These are phyloP conservation scores for Sarcoramphus papa DNA, from an alignment of 2,797 vertebrate species.

Conservation along the genomic window DNA sequence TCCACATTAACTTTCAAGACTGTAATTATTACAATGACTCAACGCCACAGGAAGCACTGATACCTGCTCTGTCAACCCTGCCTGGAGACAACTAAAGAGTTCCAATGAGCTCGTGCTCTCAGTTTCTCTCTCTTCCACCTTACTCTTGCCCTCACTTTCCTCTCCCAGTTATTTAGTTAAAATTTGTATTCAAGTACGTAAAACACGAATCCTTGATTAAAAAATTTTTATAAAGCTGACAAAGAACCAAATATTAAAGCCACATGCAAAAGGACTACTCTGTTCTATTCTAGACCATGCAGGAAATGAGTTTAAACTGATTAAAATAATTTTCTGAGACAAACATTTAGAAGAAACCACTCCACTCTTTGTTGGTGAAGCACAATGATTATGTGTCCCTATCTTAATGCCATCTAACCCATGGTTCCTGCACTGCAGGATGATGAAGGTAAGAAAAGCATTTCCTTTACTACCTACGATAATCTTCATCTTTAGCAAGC, in stretches of 20 bases:
- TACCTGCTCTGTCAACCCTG: not conserved
- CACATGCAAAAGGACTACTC: not conserved
- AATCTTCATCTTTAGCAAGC: not conserved
- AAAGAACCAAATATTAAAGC: not conserved
- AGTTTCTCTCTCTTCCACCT: not conserved
- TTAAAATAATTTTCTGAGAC: not conserved
- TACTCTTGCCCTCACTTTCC: not conserved
- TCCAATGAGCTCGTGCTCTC: not conserved
- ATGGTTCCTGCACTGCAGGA: not conserved
- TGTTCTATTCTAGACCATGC: not conserved
- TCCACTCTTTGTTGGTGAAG: not conserved
- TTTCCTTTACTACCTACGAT: not conserved
- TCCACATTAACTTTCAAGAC: not conserved
- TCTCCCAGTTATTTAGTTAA: not conserved
- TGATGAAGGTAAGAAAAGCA: not conserved
- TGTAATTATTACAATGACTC: not conserved
- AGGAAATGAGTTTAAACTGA: not conserved
- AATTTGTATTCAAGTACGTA: not conserved
- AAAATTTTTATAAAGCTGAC: not conserved
- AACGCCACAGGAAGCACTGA: not conserved
- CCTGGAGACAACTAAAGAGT: not conserved
- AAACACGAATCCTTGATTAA: not conserved
- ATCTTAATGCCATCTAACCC: not conserved
- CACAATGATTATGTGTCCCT: not conserved
- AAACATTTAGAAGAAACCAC: not conserved